Evolutionary conservation across 2,797 vertebrate species (phyloP).

Genomic region (Pseudocheirus occidentalis): DNA sequence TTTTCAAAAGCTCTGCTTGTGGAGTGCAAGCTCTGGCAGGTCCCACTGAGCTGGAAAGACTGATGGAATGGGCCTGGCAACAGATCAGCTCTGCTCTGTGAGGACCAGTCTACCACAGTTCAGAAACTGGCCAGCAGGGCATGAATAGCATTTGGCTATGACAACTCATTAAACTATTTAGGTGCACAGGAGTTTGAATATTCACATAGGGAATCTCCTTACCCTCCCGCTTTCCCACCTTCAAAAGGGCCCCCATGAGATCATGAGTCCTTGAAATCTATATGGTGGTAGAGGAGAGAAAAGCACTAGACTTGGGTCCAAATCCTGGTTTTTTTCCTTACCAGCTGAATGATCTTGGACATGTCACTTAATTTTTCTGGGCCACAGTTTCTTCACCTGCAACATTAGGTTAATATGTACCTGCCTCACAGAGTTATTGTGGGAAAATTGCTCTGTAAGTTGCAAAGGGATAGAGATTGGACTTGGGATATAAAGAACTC

Average conservation of each 20-base stretch:
- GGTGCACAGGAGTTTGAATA: neutral
- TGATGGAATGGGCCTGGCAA: neutral
- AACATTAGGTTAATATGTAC: neutral
- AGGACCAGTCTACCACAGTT: neutral
- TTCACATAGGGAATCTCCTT: neutral
- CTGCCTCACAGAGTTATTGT: neutral
- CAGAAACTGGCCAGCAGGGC: neutral
- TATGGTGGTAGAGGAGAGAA: neutral
- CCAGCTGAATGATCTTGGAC: neutral
- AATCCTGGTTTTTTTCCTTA: neutral
- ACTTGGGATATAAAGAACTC: neutral
- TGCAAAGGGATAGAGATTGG: neutral
- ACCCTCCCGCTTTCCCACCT: neutral
- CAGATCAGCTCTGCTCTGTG: neutral
- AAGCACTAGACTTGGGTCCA: neutral
- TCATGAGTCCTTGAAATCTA: neutral
- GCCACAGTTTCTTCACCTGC: neutral
- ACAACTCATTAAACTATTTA: neutral
- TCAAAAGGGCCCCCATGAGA: neutral
- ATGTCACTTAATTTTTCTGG: neutral
- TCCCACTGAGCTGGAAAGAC: neutral
- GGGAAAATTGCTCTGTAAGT: neutral
- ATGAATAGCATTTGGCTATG: neutral
- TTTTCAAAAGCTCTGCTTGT: neutral
- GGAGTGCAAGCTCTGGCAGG: neutral